Percentiles rank a stretch among this genome's conserved stretches.
phyloP scores from a whole-genome alignment of 2,888 invertebrate genomes.

The Pristionchus japonicus region DNA sequence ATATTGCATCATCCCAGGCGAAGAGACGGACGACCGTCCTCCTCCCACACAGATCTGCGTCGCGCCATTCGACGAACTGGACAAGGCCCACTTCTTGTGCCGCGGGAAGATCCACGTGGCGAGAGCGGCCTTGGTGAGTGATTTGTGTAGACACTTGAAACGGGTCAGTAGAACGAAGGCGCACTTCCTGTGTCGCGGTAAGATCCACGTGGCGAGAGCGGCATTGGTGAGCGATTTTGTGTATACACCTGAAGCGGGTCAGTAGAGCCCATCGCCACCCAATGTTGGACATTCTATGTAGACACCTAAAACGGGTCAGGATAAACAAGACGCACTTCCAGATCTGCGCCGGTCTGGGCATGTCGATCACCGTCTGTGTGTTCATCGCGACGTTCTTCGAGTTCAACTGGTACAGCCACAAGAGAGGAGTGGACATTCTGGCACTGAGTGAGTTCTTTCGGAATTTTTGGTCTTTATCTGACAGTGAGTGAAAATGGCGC shows the following conservation, averaged over 20 bases:
- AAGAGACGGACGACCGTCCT: slow-evolving; percentile 69
- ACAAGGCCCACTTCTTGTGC: slow-evolving; percentile 60
- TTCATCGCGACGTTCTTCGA: slow-evolving; percentile 71
- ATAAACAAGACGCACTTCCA: not conserved
- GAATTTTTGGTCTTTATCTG: too few species aligned
- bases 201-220: slow-evolving; percentile 63
- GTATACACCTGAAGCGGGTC: too few species aligned
- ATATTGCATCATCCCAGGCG: too few species aligned
- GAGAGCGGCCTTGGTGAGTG: slow-evolving; percentile 64
- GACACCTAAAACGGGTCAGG: not conserved
- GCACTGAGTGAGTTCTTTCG: slow-evolving; percentile 55
- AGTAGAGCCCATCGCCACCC: too few species aligned
- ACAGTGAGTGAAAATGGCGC: too few species aligned
- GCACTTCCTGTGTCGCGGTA: not conserved
- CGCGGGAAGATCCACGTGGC: slow-evolving; percentile 61
- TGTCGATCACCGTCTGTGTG: slow-evolving; percentile 64
- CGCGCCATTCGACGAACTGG: slow-evolving; percentile 68
- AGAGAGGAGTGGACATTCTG: slow-evolving; percentile 65
- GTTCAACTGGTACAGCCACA: slow-evolving; percentile 72
- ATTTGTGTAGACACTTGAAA: not conserved
- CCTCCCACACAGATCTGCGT: slow-evolving; percentile 67
- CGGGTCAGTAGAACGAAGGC: not conserved
- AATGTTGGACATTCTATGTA: too few species aligned
- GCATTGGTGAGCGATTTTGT: slow-evolving; percentile 63
- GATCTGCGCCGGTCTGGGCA: slow-evolving; percentile 61